Evolutionary conservation across 2,113 vertebrate species (phyloP), one percentile per base, ranked within the genome.

Genomic region (Pluvianellus socialis): DNA sequence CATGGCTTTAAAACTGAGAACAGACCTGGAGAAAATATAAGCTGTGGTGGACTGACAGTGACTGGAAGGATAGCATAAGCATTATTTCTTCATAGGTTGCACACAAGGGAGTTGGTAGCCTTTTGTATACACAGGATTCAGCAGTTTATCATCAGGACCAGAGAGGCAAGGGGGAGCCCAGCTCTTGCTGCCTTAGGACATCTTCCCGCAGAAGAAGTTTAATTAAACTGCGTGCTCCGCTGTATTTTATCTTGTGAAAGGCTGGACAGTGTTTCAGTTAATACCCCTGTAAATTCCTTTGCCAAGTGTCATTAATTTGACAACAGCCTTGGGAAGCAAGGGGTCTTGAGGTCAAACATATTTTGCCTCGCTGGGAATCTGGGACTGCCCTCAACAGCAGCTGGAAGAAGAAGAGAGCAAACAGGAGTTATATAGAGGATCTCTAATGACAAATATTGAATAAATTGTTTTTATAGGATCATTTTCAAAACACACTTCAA

Each of bases 291-390:
- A 94, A 79, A 79, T 94, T 93, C 58, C 22, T 90, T 84, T 94
- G 61, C 85, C 86, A 91, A 84, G 75, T 67, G 66, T 89, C 70
- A 84, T 97, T 94, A 94, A 84, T 96, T 79, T 92, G 55, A 89
- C 52, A 73, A 55, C 14, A 76, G 50, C 50, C 52, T 79, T 71
- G 73, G 45, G 80, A 94, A 85, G 44, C 8, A 55, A 76, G 6
- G 19, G 27, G 45, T 94, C 74, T 71, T 81, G 42, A 85, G 83
- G 38, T 92, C 59, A 92, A 68, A 49, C 75, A 62, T 38, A 42
- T 92, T 33, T 92, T 92, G 9, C 28, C 20, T 42, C 53, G 30
- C 42, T 88, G 49, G 56, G 49, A 65, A 83, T 71, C 30, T 74
- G 33, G 14, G 22, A 81, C 14, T 74, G 44, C 26, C 38, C 58